These are phyloP conservation scores for Scaptomyza pallida DNA, from an alignment of 1,140 invertebrate species.

Conservation along the genomic window DNA sequence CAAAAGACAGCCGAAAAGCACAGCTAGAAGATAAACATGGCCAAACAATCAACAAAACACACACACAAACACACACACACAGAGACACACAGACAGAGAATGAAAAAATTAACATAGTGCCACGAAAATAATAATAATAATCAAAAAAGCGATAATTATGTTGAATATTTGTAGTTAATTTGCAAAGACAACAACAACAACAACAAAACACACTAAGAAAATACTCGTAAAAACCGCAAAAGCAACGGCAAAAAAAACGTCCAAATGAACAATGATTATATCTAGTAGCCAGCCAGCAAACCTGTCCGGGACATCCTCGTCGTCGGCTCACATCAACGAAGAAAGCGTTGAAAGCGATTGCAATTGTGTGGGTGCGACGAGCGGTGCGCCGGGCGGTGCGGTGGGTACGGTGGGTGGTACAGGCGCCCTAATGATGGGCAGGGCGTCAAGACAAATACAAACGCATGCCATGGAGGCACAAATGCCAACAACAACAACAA, in stretches of 20 bases:
- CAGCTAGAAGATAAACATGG: constrained; percentile 46
- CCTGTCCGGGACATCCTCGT: constrained; percentile 50
- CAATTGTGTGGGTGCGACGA: constrained; percentile 53
- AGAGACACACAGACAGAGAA: constrained; percentile 34
- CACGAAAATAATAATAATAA: constrained; percentile 55
- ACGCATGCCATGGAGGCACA: too few species aligned
- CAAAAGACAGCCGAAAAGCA: too few species aligned
- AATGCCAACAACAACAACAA: constrained; percentile 20
- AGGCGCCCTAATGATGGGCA: constrained; percentile 29
- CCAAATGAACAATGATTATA: constrained; percentile 62
- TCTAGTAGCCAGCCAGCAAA: constrained; percentile 69
- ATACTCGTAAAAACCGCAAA: constrained; percentile 2
- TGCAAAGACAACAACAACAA: constrained; percentile 38
- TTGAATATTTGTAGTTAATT: constrained; percentile 70
- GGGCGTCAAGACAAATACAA: constrained; percentile 47
- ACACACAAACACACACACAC: too few species aligned
- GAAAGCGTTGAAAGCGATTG: constrained; percentile 60
- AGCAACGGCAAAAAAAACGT: constrained; percentile 5
- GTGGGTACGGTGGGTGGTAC: too few species aligned
- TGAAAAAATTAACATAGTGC: constrained; percentile 74
- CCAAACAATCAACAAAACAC: background rate
- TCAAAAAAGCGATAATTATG: constrained; percentile 54
- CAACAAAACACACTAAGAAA: constrained; percentile 3
- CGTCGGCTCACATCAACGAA: constrained; percentile 44
- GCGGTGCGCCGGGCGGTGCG: too few species aligned